A percentile compares a stretch with the other conserved stretches of the same genome.
phyloP scores from a whole-genome alignment of 2,797 vertebrate species.

The Calcarius lapponicus region DNA sequence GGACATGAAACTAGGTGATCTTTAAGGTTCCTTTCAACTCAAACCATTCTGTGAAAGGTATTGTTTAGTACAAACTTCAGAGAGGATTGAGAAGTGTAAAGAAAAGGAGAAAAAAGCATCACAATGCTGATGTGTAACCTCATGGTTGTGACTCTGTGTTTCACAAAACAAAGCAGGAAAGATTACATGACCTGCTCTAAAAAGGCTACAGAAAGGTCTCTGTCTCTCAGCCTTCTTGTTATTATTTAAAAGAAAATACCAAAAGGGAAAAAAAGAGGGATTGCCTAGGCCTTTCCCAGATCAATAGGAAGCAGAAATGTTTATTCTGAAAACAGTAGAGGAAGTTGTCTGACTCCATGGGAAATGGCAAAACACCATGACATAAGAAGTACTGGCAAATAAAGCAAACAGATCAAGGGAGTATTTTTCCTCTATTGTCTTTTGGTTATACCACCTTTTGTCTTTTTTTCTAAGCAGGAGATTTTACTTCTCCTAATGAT shows the following conservation, averaged over 20 bases:
- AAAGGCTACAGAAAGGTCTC: not conserved
- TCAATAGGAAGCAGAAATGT: conserved; percentile 4
- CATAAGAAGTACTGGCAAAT: not conserved
- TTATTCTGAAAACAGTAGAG: not conserved
- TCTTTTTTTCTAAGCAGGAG: not conserved
- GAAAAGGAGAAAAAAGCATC: not conserved
- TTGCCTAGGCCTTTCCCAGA: not conserved
- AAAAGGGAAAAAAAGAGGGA: accelerated
- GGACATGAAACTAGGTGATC: not conserved
- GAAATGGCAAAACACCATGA: not conserved
- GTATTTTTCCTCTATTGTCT: not conserved
- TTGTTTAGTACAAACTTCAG: not conserved
- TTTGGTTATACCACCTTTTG: not conserved
- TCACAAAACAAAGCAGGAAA: not conserved
- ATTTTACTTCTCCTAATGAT: not conserved
- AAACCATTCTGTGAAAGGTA: not conserved
- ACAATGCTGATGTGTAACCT: not conserved
- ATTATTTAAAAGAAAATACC: not conserved
- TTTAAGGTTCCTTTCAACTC: not conserved
- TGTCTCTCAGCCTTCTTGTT: not conserved
- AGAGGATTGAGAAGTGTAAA: not conserved
- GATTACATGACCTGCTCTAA: not conserved
- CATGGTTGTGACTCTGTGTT: not conserved
- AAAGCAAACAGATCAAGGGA: not conserved
- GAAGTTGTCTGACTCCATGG: not conserved